These are phyloP conservation scores for Pachyuromys duprasi DNA, from an alignment of 2,797 vertebrate species.

Conservation along the genomic window DNA sequence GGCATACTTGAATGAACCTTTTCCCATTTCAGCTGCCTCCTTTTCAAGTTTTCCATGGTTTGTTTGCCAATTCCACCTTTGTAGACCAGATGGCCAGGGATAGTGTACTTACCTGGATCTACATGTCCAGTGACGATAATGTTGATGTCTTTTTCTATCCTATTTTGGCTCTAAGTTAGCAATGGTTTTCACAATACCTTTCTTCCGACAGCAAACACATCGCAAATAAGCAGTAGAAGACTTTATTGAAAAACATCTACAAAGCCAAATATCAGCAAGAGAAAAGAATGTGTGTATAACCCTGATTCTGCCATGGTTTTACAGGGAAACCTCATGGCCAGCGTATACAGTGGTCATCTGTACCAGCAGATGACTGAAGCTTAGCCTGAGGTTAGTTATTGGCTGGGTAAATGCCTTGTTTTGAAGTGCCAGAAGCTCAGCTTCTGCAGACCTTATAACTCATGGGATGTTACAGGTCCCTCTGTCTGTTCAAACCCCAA, in stretches of 20 bases:
- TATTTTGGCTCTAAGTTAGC: neutral
- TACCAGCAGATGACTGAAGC: neutral
- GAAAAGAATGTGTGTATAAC: neutral
- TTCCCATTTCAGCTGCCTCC: neutral
- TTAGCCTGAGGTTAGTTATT: neutral
- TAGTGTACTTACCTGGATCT: neutral
- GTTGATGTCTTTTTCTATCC: neutral
- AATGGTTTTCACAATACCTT: neutral
- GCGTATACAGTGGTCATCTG: too few relatives aligned
- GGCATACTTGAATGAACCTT: neutral
- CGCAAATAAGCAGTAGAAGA: too few relatives aligned
- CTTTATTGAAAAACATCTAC: neutral
- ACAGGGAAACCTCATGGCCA: neutral
- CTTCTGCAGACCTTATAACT: neutral
- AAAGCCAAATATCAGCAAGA: neutral
- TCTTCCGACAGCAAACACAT: neutral
- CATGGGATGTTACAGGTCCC: neutral
- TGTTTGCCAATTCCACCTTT: neutral
- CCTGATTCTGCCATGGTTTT: neutral
- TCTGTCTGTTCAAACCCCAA: neutral
- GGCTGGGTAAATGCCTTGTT: neutral
- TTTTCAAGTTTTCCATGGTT: neutral
- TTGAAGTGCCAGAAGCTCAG: neutral
- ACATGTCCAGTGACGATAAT: neutral
- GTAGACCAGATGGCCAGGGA: neutral